Evolutionary conservation across 2,797 vertebrate species (phyloP).

Genomic region (Cynopterus sphinx): DNA sequence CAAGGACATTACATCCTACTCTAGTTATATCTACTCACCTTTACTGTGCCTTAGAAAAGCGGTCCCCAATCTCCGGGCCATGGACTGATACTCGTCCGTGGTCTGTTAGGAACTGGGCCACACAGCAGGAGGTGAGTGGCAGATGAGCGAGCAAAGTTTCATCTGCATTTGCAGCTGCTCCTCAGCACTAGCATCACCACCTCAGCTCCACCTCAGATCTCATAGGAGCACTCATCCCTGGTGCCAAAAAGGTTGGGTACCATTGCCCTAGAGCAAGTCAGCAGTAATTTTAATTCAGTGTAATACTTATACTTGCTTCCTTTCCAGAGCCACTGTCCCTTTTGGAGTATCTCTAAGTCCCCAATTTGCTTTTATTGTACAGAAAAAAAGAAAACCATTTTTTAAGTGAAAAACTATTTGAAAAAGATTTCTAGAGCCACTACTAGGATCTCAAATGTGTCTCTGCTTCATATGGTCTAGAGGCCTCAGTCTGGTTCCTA

Average conservation of each 20-base stretch:
- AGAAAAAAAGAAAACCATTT: not conserved
- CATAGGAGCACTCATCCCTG: too few relatives aligned
- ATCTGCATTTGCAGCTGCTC: too few relatives aligned
- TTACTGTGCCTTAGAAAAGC: not conserved
- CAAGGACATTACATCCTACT: not conserved
- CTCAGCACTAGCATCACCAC: too few relatives aligned
- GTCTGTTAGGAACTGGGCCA: too few relatives aligned
- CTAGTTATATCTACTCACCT: not conserved
- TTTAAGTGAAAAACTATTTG: not conserved
- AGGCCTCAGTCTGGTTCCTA: not conserved
- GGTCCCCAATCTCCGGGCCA: too few relatives aligned
- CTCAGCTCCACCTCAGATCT: too few relatives aligned
- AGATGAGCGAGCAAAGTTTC: too few relatives aligned
- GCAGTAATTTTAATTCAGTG: not conserved
- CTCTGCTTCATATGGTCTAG: too few relatives aligned
- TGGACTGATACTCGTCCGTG: too few relatives aligned
- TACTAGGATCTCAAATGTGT: not conserved
- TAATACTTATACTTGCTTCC: not conserved
- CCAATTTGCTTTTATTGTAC: not conserved
- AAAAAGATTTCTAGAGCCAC: constrained; percentile 25
- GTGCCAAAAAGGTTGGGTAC: too few relatives aligned
- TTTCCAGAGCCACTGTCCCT: not conserved
- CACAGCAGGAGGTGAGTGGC: too few relatives aligned
- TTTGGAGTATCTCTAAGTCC: not conserved
- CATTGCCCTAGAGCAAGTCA: not conserved